Evolutionary conservation across 1,140 invertebrate genomes (phyloP), one percentile per base, ranked within the genome.

Genomic region (Leptinotarsa undecemlineata): DNA sequence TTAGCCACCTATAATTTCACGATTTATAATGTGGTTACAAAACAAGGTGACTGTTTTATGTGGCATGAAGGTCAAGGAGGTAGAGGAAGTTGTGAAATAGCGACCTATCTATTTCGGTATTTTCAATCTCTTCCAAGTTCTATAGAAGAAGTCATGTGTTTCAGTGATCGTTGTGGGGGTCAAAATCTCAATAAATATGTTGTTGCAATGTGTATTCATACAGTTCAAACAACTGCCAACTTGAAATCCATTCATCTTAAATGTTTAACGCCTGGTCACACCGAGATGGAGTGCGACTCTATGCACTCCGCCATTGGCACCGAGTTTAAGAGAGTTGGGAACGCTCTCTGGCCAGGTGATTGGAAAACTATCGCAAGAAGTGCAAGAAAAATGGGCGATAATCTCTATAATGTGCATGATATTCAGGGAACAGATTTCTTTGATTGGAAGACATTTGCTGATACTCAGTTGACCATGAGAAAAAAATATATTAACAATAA

Each of bases 271-370:
- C 6, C 51, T 15, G 70, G 72, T 62, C 72, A 77, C 48, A 72
- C 60, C 42, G 64, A 75, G 60, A 74, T 74, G 73, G 73, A 74
- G 42, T 74, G 63, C 57, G 68, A 70, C 48, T 57, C 26, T 57
- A 72, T 74, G 73, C 70, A 75, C 70, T 75, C 70, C 13, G 72
- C 75, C 17, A 76, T 76, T 19, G 23, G 26, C 4, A 74, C 75
- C 3, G 72, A 69, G 62, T 63, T 66, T 21, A 68, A 74, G 67
- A 42, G 68, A 23, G 72, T 76, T n/a, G 72, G 75, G 17, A 74
- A 74, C 64, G 64, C 47, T 13, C 15, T 23, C 13, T 68, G 64
- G 64, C 72, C 72, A 60, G 64, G 48, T 3, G 72, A 76, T 42
- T 70, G 72, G 69, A 66, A 66, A 66, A 66, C 60, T 11, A 71